Conservation (phyloP, 2,113 vertebrate genomes). For the Hiodon tergisus region DNA sequence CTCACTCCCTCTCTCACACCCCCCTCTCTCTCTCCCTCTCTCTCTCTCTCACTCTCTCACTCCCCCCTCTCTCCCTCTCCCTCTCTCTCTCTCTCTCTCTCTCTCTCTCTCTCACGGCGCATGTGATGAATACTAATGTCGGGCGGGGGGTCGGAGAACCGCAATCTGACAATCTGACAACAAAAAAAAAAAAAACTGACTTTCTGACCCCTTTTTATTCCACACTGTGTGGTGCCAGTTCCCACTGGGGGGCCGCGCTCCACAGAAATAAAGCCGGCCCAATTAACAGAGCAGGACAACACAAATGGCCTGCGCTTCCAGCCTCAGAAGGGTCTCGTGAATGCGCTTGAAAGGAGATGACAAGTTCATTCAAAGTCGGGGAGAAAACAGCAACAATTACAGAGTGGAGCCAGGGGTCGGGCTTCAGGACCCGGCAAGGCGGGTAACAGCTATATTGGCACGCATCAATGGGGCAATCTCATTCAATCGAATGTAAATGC, state of each 20-base stretch:
- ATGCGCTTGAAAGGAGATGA: conserved; percentile 20
- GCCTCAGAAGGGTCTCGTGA: conserved; percentile 14
- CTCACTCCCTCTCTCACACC: conserved; percentile 13
- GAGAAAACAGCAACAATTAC: conserved; percentile 24
- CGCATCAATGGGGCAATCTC: conserved; percentile 23
- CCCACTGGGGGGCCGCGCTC: conserved; percentile 30
- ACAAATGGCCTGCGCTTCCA: conserved; percentile 24
- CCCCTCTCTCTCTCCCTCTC: not conserved
- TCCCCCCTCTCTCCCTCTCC: not conserved
- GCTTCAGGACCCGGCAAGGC: conserved; percentile 10
- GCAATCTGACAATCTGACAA: conserved; percentile 29
- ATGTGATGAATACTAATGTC: conserved; percentile 44
- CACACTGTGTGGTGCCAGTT: conserved; percentile 38
- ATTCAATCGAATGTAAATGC: conserved; percentile 28
- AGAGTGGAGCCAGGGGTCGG: conserved; percentile 18
- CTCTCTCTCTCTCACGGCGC: conserved; percentile 32
- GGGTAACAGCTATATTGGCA: conserved; percentile 38
- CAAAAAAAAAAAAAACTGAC: conserved; percentile 33
- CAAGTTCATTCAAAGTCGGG: conserved; percentile 40
- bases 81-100: not conserved
- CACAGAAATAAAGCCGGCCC: conserved; percentile 39
- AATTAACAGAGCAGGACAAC: conserved; percentile 43
- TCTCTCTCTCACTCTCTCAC: not conserved
- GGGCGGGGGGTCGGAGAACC: conserved; percentile 33
- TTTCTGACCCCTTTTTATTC: conserved; percentile 44